These are phyloP conservation scores for Xerus rutilus DNA, from an alignment of 2,797 vertebrate genomes.

Conservation along the genomic window DNA sequence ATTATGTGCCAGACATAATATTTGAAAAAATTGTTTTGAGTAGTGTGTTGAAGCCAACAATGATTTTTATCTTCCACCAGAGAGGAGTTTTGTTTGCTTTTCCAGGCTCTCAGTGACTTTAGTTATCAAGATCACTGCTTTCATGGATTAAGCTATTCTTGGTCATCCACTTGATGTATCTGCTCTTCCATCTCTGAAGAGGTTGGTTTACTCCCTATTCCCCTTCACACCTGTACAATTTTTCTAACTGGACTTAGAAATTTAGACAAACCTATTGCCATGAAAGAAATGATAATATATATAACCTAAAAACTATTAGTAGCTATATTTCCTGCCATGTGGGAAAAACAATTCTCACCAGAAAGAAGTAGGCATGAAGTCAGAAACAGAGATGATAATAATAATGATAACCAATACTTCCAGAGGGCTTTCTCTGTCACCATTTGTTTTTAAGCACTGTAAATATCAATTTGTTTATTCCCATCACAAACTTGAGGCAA, in stretches of 20 bases:
- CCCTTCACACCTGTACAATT: neutral
- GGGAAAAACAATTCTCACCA: neutral
- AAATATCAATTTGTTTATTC: neutral
- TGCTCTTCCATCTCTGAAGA: neutral
- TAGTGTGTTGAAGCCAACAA: neutral
- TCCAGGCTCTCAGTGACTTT: neutral
- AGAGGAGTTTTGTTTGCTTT: slow-evolving; percentile 9
- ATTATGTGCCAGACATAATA: neutral
- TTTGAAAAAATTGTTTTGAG: neutral
- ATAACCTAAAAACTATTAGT: neutral
- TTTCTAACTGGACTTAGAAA: slow-evolving; percentile 10
- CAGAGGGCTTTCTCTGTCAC: neutral
- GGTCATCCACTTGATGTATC: neutral
- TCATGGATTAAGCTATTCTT: neutral
- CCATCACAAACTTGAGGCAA: neutral
- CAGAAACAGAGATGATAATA: neutral
- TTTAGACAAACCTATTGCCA: neutral
- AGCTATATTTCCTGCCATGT: neutral
- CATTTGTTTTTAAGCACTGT: neutral
- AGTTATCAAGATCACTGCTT: neutral
- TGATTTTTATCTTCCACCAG: neutral
- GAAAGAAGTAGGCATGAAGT: neutral
- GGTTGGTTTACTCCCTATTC: neutral
- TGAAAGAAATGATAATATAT: neutral
- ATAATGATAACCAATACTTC: neutral